Base-by-base conservation (phyloP, 1,140 invertebrate species). In the Magallana angulata region DNA sequence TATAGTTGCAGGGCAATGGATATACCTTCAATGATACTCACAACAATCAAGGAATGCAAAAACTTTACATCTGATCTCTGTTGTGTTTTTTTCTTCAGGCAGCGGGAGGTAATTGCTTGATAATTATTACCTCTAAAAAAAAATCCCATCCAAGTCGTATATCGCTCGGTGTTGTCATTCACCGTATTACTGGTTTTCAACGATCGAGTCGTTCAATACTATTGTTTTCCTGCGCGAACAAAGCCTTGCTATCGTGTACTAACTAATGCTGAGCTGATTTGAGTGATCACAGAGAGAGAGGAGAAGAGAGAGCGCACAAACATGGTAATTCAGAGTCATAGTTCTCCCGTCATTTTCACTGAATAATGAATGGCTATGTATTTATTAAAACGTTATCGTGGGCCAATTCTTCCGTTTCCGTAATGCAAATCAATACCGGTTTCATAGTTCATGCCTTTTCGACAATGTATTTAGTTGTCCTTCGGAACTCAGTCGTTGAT, bases 311-410 rank as follows among this genome's bases (percentile, higher is more conserved):
- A 48, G 36, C 36, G 36, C 36, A 0, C 24, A 76, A 36, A 76
- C 68, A 24, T 9, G 24, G 18, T 76, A 24, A 76, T 76, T 30
- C 68, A 30, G 8, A 36, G 24, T 30, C 24, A 8, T 30, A 76
- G 18, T 76, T 76, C 24, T 30, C 36, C 18, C 68, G 68, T 76
- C 68, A 76, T 76, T 76, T 76, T 76, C 68, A 76, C 68, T 76
- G 68, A 76, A 76, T 76, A 76, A 76, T 76, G 68, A 76, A 76
- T 76, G 68, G 68, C 24, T 24, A 11, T 76, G 68, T 76, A 76
- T 76, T 76, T 76, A 76, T 76, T 76, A 76, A 76, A 76, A 76
- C 68, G 18, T 30, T 24, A 76, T 76, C 68, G 68, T 30, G 68
- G 68, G 24, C 18, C 36, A 76, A 76, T 76, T 76, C 36, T 48